Percentiles rank a stretch among this genome's conserved stretches.
Evolutionary conservation across 1,140 invertebrate genomes (phyloP).

Genomic region (Phthorimaea operculella): DNA sequence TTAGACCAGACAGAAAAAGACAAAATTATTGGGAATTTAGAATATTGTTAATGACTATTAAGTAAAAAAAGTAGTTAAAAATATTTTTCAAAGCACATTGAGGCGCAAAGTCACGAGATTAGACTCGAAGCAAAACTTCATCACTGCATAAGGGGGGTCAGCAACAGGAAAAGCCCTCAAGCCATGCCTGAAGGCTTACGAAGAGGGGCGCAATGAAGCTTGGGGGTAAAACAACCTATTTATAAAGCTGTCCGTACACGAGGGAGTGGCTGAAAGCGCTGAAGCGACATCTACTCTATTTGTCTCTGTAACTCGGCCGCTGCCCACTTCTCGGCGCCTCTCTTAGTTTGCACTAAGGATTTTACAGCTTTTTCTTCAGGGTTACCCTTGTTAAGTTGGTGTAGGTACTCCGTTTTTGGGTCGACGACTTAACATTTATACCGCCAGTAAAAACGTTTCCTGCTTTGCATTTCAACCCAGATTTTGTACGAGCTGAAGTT

Average conservation of each 20-base stretch:
- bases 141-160: not conserved
- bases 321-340: constrained; percentile 41
- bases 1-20: too few relatives aligned
- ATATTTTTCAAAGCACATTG: too few relatives aligned
- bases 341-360: constrained; percentile 41
- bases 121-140: not conserved
- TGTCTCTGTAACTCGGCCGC: constrained; percentile 46
- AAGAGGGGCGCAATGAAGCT: constrained; percentile 3
- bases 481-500: not conserved
- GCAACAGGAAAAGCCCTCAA: constrained; percentile 1
- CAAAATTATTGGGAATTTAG: too few relatives aligned
- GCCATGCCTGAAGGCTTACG: not conserved
- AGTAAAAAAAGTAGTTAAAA: too few relatives aligned
- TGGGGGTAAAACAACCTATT: constrained; percentile 32
- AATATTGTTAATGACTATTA: too few relatives aligned
- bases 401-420: not conserved
- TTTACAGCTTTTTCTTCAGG: constrained; percentile 39
- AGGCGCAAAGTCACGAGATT: not conserved
- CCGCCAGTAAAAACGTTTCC: not conserved
- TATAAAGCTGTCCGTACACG: constrained; percentile 38
- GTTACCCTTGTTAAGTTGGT: not conserved
- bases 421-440: not conserved
- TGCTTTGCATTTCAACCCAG: not conserved
- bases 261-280: constrained; percentile 22
- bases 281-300: constrained; percentile 46